These are phyloP conservation scores for Cossypha caffra DNA, from an alignment of 2,797 vertebrate species.

Conservation along the genomic window DNA sequence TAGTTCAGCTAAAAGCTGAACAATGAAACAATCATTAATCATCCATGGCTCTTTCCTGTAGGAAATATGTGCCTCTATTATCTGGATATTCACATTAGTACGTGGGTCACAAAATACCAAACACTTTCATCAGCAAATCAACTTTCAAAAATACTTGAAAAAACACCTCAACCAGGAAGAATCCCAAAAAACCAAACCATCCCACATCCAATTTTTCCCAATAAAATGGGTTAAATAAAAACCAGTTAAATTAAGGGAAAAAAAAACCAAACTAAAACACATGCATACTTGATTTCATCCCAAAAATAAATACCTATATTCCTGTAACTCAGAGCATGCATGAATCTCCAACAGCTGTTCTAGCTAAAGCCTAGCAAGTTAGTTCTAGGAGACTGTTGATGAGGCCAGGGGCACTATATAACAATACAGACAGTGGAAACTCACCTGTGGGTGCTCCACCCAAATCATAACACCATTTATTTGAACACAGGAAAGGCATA, in stretches of 20 bases:
- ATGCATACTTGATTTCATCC: background rate
- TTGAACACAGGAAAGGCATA: background rate
- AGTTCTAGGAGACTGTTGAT: background rate
- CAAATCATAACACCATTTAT: background rate
- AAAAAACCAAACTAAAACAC: no score
- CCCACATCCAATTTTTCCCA: background rate
- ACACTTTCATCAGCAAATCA: constrained; percentile 22
- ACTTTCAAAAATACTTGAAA: background rate
- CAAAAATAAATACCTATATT: background rate
- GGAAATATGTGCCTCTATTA: constrained; percentile 69
- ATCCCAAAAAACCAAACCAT: background rate
- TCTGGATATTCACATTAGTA: constrained; percentile 27
- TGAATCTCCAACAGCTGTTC: background rate
- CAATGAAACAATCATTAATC: constrained; percentile 78
- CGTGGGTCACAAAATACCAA: constrained; percentile 5
- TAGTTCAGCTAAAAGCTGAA: constrained; percentile 56
- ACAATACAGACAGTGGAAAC: background rate
- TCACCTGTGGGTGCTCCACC: constrained; percentile 3
- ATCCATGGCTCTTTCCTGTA: constrained; percentile 77
- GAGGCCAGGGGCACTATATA: background rate
- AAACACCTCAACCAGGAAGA: background rate
- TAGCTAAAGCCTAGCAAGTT: background rate
- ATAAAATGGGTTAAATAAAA: constrained; percentile 21
- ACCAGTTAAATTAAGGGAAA: background rate
- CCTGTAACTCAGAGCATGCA: background rate